Conservation (phyloP, 2,888 invertebrate genomes). For the Caenorhabditis uteleia region DNA sequence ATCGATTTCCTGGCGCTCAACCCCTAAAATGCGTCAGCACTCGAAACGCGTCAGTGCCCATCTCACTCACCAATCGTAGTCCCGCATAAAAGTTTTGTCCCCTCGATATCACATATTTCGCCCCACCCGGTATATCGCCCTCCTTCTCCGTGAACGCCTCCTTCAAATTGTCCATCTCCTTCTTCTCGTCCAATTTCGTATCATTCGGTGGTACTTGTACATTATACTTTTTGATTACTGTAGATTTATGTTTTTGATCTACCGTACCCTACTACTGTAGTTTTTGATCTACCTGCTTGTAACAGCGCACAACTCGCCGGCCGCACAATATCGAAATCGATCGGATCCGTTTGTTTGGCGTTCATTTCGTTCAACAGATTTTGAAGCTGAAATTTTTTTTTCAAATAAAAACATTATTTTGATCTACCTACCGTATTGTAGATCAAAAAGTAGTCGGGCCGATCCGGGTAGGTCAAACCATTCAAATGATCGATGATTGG, state of each 20-base stretch:
- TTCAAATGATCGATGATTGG: conserved; percentile 28
- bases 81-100: conserved; percentile 5
- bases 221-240: conserved; percentile 18
- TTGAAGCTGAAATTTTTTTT: not conserved
- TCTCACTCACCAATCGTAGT: too few relatives aligned
- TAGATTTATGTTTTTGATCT: not conserved
- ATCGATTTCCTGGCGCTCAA: too few relatives aligned
- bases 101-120: not conserved
- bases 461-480: conserved; percentile 14
- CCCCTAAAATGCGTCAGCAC: too few relatives aligned
- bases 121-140: conserved; percentile 25
- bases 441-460: conserved; percentile 33
- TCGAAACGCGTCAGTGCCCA: too few relatives aligned
- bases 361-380: conserved; percentile 8
- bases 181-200: conserved; percentile 14
- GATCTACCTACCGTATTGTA: conserved; percentile 2
- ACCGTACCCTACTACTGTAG: not conserved
- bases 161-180: conserved; percentile 3
- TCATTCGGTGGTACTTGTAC: conserved; percentile 6
- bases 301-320: not conserved
- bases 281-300: not conserved
- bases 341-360: conserved; percentile 29
- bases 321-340: conserved; percentile 27
- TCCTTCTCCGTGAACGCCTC: conserved; percentile 7
- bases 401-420: not conserved